Conservation (phyloP, 2,888 invertebrate species). For the Priocnemis perturbator region DNA sequence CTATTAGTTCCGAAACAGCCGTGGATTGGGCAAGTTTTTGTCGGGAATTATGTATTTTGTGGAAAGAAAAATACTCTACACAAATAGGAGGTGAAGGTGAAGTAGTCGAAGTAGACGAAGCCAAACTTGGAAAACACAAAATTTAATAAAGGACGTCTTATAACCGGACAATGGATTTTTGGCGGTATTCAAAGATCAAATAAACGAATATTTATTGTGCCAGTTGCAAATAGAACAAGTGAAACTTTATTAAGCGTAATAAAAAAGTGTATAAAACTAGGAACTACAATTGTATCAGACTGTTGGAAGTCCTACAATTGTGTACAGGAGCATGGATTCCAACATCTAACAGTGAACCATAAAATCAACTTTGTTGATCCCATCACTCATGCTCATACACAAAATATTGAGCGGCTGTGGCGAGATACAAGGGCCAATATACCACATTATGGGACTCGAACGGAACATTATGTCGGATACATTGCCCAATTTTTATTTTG, state of each 20-base stretch:
- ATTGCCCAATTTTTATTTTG: slow-evolving; percentile 6
- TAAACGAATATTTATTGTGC: not conserved
- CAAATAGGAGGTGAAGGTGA: slow-evolving; percentile 13
- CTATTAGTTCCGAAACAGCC: no score
- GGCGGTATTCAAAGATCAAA: slow-evolving; percentile 5
- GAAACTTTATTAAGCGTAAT: slow-evolving; percentile 1
- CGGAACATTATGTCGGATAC: not conserved
- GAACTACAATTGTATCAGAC: slow-evolving; percentile 8
- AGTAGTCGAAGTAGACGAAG: slow-evolving; percentile 36
- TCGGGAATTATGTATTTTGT: not conserved
- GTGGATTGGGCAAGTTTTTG: not conserved
- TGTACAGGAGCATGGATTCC: not conserved
- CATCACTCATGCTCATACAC: slow-evolving; percentile 8
- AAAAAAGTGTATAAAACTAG: slow-evolving; percentile 8
- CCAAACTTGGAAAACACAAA: no score
- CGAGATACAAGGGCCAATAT: slow-evolving; percentile 1
- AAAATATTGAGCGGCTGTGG: slow-evolving; percentile 4
- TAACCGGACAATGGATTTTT: slow-evolving; percentile 26
- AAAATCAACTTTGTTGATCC: slow-evolving; percentile 7
- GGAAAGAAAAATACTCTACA: not conserved
- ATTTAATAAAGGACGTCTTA: no score
- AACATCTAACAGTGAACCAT: slow-evolving; percentile 10
- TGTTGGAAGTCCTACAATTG: slow-evolving; percentile 8
- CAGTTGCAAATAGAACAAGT: not conserved
- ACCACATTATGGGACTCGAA: not conserved